Base-by-base conservation (phyloP, 1,140 invertebrate genomes). In the Zaprionus capensis region DNA sequence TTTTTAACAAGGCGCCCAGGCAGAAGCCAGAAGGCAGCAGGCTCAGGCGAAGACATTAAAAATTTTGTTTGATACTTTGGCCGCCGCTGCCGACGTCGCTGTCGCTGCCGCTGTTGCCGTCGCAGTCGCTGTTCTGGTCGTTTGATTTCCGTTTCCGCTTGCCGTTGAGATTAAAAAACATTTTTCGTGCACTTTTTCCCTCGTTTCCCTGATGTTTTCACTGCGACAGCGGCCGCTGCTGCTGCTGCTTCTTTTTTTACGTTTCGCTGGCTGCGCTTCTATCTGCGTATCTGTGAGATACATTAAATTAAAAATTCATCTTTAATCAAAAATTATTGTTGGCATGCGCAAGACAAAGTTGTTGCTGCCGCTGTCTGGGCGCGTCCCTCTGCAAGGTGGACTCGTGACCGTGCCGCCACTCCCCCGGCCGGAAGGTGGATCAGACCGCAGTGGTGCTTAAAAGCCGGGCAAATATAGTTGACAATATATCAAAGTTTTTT, bases 251-350 rank as follows among this genome's bases (percentile, higher is more conserved):
- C 57, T 70, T 80, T 55, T 69, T 72, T 80, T 64, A 58, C 69
- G 61, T 80, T 71, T 80, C 74, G 77, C 58, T 73, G 78, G 70
- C 74, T 71, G 62, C 73, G 67, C 22, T 63, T 57, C 73, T 75
- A 72, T 62, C 65, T 75, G 78, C 69, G 75, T 86, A 86, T 85
- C 86, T 91, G 86, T 75, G 86, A 86, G 87, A 86, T 82, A 91
- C 86, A 91, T 91, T 91, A 92, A 92, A 92, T 92, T 92, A 92
- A 92, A 92, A 92, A 92, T 92, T 92, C 91, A 92, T 92, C 91
- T 92, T 92, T 92, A 92, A 92, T 92, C 91, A 92, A 92, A 92
- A 92, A 92, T 92, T 92, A 92, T 92, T 92, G 91, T 90, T 92
- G 84, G 78, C 84, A 88, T 78, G 78, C 74, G 58, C 84, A 87